A percentile compares a stretch with the other conserved stretches of the same genome.
Conservation (phyloP, 2,797 vertebrate species). For the Meriones psammophilus region DNA sequence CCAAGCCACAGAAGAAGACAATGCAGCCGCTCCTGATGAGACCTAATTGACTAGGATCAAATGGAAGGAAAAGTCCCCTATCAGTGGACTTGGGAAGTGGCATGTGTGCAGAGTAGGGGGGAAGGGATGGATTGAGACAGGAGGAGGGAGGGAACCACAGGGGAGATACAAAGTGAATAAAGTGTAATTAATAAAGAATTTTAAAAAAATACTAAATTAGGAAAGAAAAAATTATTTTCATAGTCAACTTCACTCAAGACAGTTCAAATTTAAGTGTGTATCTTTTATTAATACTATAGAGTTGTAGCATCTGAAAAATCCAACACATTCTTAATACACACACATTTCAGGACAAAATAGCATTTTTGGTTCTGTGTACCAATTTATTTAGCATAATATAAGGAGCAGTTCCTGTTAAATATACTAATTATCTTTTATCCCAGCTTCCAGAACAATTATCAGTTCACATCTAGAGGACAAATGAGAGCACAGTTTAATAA, state of each 20-base stretch:
- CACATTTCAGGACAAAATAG: not conserved
- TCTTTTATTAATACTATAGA: not conserved
- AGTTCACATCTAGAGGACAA: constrained; percentile 38
- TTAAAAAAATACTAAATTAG: no score
- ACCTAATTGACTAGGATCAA: no score
- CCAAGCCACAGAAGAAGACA: no score
- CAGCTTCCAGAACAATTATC: constrained; percentile 57
- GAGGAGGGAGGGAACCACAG: no score
- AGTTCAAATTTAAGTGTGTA: not conserved
- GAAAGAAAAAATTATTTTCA: not conserved
- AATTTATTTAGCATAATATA: constrained; percentile 33
- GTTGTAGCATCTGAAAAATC: not conserved
- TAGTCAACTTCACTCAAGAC: not conserved
- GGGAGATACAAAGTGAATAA: no score
- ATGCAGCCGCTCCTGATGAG: no score
- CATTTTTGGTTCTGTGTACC: not conserved
- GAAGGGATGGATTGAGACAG: no score
- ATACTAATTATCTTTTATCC: constrained; percentile 32
- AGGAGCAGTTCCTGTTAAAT: constrained; percentile 10
- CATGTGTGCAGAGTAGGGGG: no score
- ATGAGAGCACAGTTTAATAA: constrained; percentile 54
- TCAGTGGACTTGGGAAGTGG: no score
- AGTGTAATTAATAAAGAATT: no score
- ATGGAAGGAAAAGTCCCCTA: no score
- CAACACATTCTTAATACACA: not conserved